phyloP scores from a whole-genome alignment of 2,797 vertebrate genomes.

The Macropus fuliginosus region DNA sequence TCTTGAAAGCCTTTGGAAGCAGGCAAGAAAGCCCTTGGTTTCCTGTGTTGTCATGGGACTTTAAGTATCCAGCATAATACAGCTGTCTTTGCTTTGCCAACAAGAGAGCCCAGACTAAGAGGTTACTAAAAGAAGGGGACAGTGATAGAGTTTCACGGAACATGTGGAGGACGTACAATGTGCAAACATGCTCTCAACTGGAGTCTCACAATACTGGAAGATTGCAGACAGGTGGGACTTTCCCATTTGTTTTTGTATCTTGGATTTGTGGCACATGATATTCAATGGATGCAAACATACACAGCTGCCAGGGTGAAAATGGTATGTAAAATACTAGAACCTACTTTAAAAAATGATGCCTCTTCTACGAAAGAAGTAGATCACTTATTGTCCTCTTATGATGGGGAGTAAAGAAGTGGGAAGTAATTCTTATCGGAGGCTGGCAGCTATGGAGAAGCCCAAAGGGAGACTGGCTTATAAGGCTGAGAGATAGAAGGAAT shows the following conservation, averaged over 20 bases:
- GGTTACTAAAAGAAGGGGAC: neutral
- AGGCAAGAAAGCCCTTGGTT: neutral
- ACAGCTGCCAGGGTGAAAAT: neutral
- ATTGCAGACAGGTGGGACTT: neutral
- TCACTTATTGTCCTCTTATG: neutral
- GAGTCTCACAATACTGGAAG: neutral
- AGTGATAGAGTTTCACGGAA: neutral
- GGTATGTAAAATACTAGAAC: neutral
- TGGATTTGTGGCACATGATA: neutral
- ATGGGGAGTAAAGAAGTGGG: neutral
- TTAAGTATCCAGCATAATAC: neutral
- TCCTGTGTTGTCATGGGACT: neutral
- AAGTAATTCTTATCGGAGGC: neutral
- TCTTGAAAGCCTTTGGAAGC: conserved; percentile 42
- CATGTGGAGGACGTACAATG: neutral
- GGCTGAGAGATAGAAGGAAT: neutral
- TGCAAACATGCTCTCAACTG: neutral
- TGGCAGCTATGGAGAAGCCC: neutral
- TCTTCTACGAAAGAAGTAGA: neutral
- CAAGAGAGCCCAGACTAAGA: neutral
- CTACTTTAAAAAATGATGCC: neutral
- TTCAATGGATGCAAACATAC: neutral
- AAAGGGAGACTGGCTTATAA: neutral
- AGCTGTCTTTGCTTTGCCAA: conserved; percentile 2
- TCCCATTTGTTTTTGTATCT: neutral